Base-by-base conservation (phyloP, 2,888 invertebrate species). In the Nipponacmea schrenckii region DNA sequence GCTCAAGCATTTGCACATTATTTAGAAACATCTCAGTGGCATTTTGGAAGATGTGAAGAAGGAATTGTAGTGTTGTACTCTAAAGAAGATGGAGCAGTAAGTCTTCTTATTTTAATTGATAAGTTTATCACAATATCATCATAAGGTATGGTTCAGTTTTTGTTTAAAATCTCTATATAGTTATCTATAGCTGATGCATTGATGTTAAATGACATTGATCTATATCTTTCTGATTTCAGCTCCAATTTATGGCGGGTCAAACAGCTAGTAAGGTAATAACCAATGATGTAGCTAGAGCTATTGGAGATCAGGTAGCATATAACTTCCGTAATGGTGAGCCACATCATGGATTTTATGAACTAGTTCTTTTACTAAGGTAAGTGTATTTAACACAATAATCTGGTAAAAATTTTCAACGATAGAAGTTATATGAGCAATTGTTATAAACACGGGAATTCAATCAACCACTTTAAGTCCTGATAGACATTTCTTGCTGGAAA, bases 21-120 rank as follows among this genome's bases (percentile, higher is more conserved):
- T 24, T 63, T 77, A 56, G 64, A 77, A 66, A 69, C 46, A 24
- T 17, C 56, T 10, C 48, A 31, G 26, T 77, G 77, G 77, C 71
- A 71, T 24, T 71, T 74, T 66, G 73, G 77, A 14, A 8, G 44
- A 14, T 77, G 77, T 66, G 63, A 76, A 15, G 74, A 77, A 31
- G 74, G 70, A 56, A 70, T 77, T 50, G 73, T 77, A 50, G 68
- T 77, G 26, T 67, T 77, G 31, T 77, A 74, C 69, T 77, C 77
- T 8, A 20, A 63, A 8, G 71, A 75, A n/a, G 77, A 77, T 46
- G 69, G 68, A 20, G 70, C 71, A 48, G 77, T 77, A 67, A 69
- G 75, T 74, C 0, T 17, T 7, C 12, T 45, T 44, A n/a, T n/a
- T n/a, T n/a, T n/a, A n/a, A n/a, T n/a, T n/a, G n/a, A n/a, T n/a